phyloP scores from a whole-genome alignment of 1,140 invertebrate species.

The Hycleus cichorii region DNA sequence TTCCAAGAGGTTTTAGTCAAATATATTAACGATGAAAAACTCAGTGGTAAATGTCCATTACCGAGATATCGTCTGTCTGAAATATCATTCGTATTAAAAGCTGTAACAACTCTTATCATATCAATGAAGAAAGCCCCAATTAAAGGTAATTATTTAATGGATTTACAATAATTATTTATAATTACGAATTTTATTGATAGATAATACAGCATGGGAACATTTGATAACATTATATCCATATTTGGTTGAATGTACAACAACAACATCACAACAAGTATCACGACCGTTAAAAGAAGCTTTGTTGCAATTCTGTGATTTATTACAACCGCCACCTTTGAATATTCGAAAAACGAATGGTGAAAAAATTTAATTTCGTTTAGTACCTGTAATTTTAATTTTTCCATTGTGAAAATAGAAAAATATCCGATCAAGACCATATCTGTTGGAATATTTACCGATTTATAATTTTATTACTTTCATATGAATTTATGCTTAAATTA shows the following conservation, averaged over 20 bases:
- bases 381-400: background rate
- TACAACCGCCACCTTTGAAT: slow-evolving; percentile 54
- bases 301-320: slow-evolving; percentile 79
- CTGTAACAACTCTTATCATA: slow-evolving; percentile 83
- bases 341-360: slow-evolving; percentile 18
- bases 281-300: slow-evolving; percentile 78
- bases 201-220: slow-evolving; percentile 84
- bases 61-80: slow-evolving; percentile 91
- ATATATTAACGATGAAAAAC: slow-evolving; percentile 81
- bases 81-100: slow-evolving; percentile 95
- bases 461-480: too few relatives aligned
- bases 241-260: slow-evolving; percentile 81
- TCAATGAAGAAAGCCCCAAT: slow-evolving; percentile 84
- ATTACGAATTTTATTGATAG: slow-evolving; percentile 52
- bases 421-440: too few relatives aligned
- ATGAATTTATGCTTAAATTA: too few relatives aligned
- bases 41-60: slow-evolving; percentile 82
- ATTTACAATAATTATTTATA: slow-evolving; percentile 5
- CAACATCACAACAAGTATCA: slow-evolving; percentile 68
- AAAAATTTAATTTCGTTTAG: slow-evolving; percentile 12
- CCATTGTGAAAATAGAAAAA: too few relatives aligned
- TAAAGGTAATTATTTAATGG: slow-evolving; percentile 5
- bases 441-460: too few relatives aligned
- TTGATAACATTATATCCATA: slow-evolving; percentile 84
- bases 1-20: slow-evolving; percentile 89